Percentiles rank a stretch among this genome's conserved stretches.
Conservation (phyloP, 2,113 vertebrate genomes). For the Hystrix brachyura region DNA sequence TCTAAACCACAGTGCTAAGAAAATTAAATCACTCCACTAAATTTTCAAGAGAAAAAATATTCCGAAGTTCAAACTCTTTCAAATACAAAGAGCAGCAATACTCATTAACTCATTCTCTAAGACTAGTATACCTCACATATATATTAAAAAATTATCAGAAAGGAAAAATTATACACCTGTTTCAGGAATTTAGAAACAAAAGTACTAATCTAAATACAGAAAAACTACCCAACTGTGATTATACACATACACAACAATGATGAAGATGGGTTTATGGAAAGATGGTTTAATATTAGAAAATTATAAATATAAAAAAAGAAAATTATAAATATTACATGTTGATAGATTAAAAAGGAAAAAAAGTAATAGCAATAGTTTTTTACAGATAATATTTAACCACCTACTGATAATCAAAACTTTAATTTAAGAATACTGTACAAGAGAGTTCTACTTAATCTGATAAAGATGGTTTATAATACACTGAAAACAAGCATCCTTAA, state of each 20-base stretch:
- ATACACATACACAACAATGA: background rate
- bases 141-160: background rate
- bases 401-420: conserved; percentile 21
- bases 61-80: conserved; percentile 16
- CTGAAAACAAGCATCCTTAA: background rate
- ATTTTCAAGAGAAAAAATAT: background rate
- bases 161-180: background rate
- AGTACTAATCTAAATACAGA: background rate
- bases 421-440: background rate
- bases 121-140: background rate
- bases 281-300: conserved; percentile 14
- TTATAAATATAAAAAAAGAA: too few species aligned
- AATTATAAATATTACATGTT: background rate
- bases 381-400: background rate
- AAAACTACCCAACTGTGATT: background rate
- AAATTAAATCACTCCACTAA: background rate
- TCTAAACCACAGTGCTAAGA: background rate
- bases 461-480: conserved; percentile 17
- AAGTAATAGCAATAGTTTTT: background rate
- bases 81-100: conserved; percentile 18
- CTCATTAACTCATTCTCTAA: background rate
- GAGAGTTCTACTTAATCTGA: conserved; percentile 12
- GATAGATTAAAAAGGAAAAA: background rate
- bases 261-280: background rate
- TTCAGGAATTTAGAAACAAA: background rate